A percentile compares a stretch with the other conserved stretches of the same genome.
These are phyloP conservation scores for Amphiprion clarkii DNA, from an alignment of 2,797 vertebrate genomes.

Conservation along the genomic window DNA sequence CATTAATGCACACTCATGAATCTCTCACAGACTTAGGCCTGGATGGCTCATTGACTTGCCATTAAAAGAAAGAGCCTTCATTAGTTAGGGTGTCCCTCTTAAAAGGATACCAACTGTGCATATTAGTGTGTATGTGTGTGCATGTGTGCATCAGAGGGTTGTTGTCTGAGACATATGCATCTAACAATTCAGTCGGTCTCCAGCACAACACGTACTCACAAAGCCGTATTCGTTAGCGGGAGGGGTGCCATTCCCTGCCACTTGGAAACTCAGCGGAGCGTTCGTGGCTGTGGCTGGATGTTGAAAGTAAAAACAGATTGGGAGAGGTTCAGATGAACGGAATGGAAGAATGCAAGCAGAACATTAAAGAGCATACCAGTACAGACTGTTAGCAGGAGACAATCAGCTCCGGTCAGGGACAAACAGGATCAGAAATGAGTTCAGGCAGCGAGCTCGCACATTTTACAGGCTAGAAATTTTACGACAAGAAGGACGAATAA, in stretches of 20 bases:
- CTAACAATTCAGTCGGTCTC: slow-evolving; percentile 49
- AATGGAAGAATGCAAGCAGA: slow-evolving; percentile 63
- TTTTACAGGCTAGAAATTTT: slow-evolving; percentile 62
- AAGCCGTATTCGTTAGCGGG: slow-evolving; percentile 63
- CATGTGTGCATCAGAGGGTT: slow-evolving; percentile 29
- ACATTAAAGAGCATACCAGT: slow-evolving; percentile 67
- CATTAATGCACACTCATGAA: slow-evolving; percentile 45
- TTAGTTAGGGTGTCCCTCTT: slow-evolving; percentile 60
- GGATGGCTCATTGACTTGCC: slow-evolving; percentile 68
- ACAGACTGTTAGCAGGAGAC: slow-evolving; percentile 45
- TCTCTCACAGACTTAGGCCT: slow-evolving; percentile 57
- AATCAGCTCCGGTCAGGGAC: slow-evolving; percentile 54
- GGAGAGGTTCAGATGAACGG: slow-evolving; percentile 45
- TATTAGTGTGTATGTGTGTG: slow-evolving; percentile 23
- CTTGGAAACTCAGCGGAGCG: slow-evolving; percentile 63
- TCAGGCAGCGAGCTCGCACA: slow-evolving; percentile 39
- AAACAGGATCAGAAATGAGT: slow-evolving; percentile 56
- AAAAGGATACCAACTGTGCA: slow-evolving; percentile 50
- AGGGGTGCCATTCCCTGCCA: slow-evolving; percentile 54
- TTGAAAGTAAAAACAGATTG: slow-evolving; percentile 70
- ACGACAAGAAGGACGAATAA: slow-evolving; percentile 57
- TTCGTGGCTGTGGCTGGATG: slow-evolving; percentile 48
- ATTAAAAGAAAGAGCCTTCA: slow-evolving; percentile 68
- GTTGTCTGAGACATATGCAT: slow-evolving; percentile 57
- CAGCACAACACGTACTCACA: slow-evolving; percentile 39